Base-by-base conservation (phyloP, 2,888 invertebrate species). In the Elmis aenea region DNA sequence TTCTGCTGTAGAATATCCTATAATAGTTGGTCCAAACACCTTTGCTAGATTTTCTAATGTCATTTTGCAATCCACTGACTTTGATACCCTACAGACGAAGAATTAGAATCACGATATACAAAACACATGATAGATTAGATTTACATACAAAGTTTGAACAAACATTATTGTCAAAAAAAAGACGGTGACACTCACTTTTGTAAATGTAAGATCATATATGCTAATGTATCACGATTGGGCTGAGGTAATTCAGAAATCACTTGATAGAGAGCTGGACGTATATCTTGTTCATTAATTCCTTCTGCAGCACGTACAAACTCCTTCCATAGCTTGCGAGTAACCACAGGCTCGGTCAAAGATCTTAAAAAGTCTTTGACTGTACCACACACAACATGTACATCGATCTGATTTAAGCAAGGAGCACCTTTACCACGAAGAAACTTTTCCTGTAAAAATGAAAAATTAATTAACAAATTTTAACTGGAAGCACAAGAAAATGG, bases 361-460 rank as follows among this genome's bases (percentile, higher is more conserved):
- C 92, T 79, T 35, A 99, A 73, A 69, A 99, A 99, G 68, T 92
- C 89, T 71, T 97, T 99, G 26, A 99, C 74, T 42, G 90, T 89
- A 25, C 95, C 91, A 66, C 95, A 94, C 16, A 99, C 73, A 1
- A 87, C 87, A 67, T 95, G 84, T 14, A 95, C 75, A 62, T 99
- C 90, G 9, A 81, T 72, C 25, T 73, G 71, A 0, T 71, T 64
- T 20, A 97, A 72, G 54, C 82, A 84, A 0, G 96, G 95, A 0
- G 85, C 79, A 1, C 88, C 85, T 65, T 85, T 87, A 10, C 90
- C 88, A 48, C 83, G 82, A 4, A 94, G 71, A 63, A 96, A 92
- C 47, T 85, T 86, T 55, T 93, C 87, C 75, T 79, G 52, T 13
- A 56, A 8, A 42, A 46, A 26, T 10, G 10, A 14, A 10, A 20